phyloP scores from a whole-genome alignment of 2,888 invertebrate genomes.

The Parasteatoda lunata region DNA sequence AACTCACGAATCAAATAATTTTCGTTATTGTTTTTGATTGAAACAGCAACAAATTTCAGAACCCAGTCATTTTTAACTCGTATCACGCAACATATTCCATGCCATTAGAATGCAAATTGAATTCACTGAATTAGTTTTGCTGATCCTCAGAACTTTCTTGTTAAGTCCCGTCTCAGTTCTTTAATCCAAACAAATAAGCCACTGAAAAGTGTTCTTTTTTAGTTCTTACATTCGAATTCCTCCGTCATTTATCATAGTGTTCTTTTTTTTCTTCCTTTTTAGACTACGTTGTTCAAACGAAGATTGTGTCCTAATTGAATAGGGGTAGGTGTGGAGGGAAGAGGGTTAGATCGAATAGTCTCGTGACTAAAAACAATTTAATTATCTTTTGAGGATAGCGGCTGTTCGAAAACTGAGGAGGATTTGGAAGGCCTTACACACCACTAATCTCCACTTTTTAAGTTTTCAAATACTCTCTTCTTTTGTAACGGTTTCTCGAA shows the following conservation, averaged over 20 bases:
- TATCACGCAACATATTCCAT: neutral
- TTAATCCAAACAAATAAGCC: slow-evolving; percentile 11
- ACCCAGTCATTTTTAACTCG: too few relatives aligned
- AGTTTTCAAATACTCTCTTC: slow-evolving; percentile 10
- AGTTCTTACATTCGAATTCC: neutral
- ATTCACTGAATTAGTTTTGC: slow-evolving; percentile 45
- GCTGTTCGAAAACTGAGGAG: slow-evolving; percentile 20
- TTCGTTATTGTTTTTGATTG: too few relatives aligned
- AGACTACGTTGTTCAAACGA: neutral
- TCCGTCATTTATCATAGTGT: neutral
- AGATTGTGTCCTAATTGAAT: slow-evolving; percentile 2
- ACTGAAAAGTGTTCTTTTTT: too few relatives aligned
- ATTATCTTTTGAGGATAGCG: slow-evolving; percentile 31
- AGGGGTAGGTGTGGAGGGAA: neutral
- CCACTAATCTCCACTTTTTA: slow-evolving; percentile 45
- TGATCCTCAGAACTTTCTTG: slow-evolving; percentile 9
- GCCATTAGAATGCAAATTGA: slow-evolving; percentile 39
- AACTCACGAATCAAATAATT: too few relatives aligned
- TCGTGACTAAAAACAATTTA: slow-evolving; percentile 59
- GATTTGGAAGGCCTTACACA: slow-evolving; percentile 21
- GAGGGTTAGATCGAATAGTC: neutral
- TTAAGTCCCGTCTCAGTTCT: slow-evolving; percentile 18
- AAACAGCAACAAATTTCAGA: too few relatives aligned
- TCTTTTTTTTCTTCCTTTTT: neutral
- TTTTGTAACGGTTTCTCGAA: neutral